phyloP scores from a whole-genome alignment of 2,113 vertebrate genomes.

The Nyctibius bracteatus region DNA sequence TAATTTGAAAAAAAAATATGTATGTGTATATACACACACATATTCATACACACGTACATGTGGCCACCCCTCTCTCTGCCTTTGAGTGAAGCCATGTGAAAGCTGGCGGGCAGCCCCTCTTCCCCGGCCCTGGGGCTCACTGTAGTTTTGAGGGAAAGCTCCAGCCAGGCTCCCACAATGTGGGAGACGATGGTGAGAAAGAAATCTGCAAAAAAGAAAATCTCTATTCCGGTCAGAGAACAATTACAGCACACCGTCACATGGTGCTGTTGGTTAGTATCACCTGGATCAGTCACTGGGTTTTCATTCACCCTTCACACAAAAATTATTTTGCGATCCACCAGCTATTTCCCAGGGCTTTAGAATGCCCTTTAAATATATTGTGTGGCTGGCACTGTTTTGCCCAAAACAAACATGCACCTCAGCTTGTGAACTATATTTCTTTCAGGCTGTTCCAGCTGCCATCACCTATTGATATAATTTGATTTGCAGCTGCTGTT shows the following conservation, averaged over 20 bases:
- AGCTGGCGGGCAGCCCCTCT: fast-evolving
- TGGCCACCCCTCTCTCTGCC: not conserved
- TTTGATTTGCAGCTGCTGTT: slow-evolving; percentile 46
- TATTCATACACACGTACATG: too few relatives aligned
- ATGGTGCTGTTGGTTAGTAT: not conserved
- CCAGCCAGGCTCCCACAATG: fast-evolving
- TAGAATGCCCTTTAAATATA: slow-evolving; percentile 44
- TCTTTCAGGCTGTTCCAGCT: not conserved
- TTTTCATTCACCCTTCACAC: not conserved
- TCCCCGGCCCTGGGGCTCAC: fast-evolving
- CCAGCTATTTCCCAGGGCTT: not conserved
- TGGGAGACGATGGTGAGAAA: not conserved
- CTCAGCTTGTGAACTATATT: not conserved
- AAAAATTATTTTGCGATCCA: not conserved
- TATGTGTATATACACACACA: too few relatives aligned
- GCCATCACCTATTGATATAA: slow-evolving; percentile 53
- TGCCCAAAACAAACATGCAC: slow-evolving; percentile 11
- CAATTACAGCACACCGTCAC: not conserved
- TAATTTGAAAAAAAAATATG: not conserved
- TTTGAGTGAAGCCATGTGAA: not conserved
- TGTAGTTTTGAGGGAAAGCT: not conserved
- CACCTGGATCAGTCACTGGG: not conserved
- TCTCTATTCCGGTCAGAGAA: not conserved
- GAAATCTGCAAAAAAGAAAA: not conserved
- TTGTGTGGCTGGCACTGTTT: not conserved